phyloP scores from a whole-genome alignment of 2,797 vertebrate species.

The Dermochelys coriacea region DNA sequence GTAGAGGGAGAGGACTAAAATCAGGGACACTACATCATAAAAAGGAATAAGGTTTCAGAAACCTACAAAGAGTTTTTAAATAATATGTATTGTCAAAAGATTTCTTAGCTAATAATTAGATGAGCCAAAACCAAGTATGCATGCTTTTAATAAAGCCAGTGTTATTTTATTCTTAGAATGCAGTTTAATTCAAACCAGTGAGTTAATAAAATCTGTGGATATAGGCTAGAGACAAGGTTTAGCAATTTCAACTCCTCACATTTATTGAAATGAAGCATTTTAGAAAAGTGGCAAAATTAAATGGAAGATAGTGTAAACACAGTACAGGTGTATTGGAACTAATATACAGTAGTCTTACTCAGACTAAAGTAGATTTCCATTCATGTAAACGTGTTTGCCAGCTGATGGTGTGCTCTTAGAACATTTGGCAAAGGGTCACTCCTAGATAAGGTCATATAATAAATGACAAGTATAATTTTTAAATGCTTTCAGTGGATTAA shows the following conservation, averaged over 20 bases:
- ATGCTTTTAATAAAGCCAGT: not conserved
- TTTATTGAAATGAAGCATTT: not conserved
- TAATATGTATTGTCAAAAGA: not conserved
- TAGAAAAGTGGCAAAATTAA: accelerated
- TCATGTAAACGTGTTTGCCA: not conserved
- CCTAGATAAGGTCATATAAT: not conserved
- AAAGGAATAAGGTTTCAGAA: slow-evolving; percentile 16
- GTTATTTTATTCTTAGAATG: accelerated
- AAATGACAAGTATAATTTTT: not conserved
- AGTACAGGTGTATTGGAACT: not conserved
- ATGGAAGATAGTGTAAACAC: not conserved
- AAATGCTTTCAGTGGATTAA: not conserved
- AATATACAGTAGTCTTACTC: accelerated
- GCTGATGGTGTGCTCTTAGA: not conserved
- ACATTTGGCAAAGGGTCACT: not conserved
- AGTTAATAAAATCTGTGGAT: not conserved
- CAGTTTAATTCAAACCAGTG: not conserved
- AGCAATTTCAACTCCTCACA: not conserved
- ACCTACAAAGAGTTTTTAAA: not conserved
- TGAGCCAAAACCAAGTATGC: not conserved
- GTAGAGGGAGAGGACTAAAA: not conserved
- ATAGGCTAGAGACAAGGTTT: not conserved
- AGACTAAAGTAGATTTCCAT: not conserved
- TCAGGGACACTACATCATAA: not conserved
- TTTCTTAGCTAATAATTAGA: not conserved